Evolutionary conservation across 1,140 invertebrate genomes (phyloP).

Genomic region (Lerema accius): DNA sequence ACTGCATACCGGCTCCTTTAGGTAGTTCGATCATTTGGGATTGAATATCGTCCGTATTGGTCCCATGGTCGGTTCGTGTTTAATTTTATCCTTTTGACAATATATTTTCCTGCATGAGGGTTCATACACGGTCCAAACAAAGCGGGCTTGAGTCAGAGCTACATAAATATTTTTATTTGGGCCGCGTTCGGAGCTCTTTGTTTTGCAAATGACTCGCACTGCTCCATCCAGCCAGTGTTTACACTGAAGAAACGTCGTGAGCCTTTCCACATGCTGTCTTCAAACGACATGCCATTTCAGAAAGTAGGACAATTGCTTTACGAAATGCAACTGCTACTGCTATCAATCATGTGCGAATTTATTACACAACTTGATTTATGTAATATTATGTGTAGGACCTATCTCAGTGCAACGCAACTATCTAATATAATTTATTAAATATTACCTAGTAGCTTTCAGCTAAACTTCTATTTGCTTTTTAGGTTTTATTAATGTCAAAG

Average conservation of each 20-base stretch:
- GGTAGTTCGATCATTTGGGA: background rate
- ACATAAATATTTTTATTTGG: constrained; percentile 81
- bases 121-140: constrained; percentile 70
- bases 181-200: constrained; percentile 67
- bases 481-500: no score
- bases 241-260: constrained; percentile 63
- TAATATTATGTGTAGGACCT: background rate
- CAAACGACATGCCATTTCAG: constrained; percentile 27
- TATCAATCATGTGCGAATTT: constrained; percentile 22
- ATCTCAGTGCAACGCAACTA: no score
- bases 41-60: background rate
- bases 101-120: constrained; percentile 67
- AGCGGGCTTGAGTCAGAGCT: constrained; percentile 73
- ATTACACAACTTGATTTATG: constrained; percentile 14
- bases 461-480: no score
- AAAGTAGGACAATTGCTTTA: constrained; percentile 32
- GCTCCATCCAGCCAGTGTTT: constrained; percentile 54
- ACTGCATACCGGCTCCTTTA: background rate
- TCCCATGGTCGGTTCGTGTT: constrained; percentile 11
- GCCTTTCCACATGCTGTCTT: constrained; percentile 53
- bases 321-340: constrained; percentile 17
- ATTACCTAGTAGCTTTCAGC: no score
- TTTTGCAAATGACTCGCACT: constrained; percentile 75
- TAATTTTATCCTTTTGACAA: constrained; percentile 47
- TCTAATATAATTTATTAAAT: no score